Conservation (phyloP, 2,113 vertebrate species). For the Podarcis muralis region DNA sequence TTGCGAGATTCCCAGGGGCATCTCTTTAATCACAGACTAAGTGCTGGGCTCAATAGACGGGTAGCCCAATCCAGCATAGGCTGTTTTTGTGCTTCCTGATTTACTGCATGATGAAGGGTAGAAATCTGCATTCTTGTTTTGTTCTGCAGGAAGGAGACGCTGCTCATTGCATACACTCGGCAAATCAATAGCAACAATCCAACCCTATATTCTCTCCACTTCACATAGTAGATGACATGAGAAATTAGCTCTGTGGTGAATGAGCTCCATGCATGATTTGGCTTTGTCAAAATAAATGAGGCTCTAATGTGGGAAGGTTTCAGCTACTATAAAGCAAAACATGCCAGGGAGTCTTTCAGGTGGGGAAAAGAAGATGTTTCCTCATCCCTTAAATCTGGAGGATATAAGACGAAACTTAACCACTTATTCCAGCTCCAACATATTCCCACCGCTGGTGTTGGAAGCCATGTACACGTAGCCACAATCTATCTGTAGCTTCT, state of each 20-base stretch:
- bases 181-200: neutral
- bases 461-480: no score
- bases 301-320: neutral
- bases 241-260: constrained; percentile 36
- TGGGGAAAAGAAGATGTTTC: neutral
- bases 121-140: neutral
- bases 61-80: neutral
- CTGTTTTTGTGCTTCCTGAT: neutral
- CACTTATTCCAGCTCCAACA: no score
- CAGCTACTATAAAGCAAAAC: constrained; percentile 3
- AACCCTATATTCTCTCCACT: constrained; percentile 1
- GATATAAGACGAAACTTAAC: no score
- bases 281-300: constrained; percentile 49
- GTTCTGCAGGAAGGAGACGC: neutral
- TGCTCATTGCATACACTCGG: neutral
- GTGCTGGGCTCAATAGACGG: neutral
- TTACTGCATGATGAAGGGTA: neutral
- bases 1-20: neutral
- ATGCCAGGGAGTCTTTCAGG: neutral
- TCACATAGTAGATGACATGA: constrained; percentile 17
- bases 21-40: neutral
- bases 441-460: no score
- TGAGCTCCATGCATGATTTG: constrained; percentile 29
- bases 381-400: neutral
- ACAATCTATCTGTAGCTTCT: no score